phyloP scores from a whole-genome alignment of 2,888 invertebrate species.

The Apeira syringaria region DNA sequence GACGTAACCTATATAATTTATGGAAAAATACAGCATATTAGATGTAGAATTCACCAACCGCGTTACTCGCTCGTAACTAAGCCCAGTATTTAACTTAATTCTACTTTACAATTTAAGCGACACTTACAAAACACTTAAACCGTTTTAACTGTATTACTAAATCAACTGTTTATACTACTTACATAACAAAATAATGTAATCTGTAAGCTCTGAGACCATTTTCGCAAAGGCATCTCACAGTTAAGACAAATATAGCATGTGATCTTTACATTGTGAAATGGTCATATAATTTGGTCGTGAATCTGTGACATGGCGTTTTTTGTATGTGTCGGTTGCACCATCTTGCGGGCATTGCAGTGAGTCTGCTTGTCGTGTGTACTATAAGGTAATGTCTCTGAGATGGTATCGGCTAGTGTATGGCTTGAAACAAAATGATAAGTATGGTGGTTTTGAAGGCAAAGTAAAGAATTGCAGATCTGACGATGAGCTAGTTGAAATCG shows the following conservation, averaged over 20 bases:
- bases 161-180: constrained; percentile 12
- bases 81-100: too few species aligned
- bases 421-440: too few species aligned
- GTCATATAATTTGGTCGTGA: constrained; percentile 12
- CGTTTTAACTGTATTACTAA: constrained; percentile 12
- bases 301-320: constrained; percentile 9
- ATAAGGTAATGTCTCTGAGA: constrained; percentile 2
- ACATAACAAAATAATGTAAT: constrained; percentile 17
- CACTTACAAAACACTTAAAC: constrained; percentile 13
- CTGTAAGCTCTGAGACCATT: constrained; percentile 14
- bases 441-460: too few species aligned
- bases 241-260: constrained; percentile 14
- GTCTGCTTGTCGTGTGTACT: constrained; percentile 3
- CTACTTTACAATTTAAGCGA: too few species aligned
- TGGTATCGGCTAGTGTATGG: background rate
- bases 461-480: too few species aligned
- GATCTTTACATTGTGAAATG: constrained; percentile 18
- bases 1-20: too few species aligned
- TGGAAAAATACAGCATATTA: too few species aligned
- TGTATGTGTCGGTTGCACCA: constrained; percentile 14
- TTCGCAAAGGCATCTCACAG: constrained; percentile 12
- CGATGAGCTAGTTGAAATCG: too few species aligned
- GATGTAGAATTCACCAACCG: too few species aligned
- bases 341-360: background rate
- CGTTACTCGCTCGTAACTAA: too few species aligned